These are phyloP conservation scores for Didymodactylos carnosus DNA, from an alignment of 2,888 invertebrate genomes.

Conservation along the genomic window DNA sequence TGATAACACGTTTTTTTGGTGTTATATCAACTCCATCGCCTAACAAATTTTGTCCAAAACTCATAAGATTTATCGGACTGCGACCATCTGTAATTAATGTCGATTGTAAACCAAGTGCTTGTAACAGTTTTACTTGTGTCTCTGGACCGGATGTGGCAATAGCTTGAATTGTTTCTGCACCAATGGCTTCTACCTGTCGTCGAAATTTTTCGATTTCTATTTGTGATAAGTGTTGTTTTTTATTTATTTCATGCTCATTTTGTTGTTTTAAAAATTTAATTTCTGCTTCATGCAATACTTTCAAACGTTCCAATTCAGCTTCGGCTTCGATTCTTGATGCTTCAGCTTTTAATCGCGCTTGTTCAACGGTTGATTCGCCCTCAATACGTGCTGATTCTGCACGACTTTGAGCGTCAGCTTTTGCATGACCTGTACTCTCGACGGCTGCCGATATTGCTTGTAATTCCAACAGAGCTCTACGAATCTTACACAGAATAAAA, in stretches of 20 bases:
- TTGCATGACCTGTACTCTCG: constrained; percentile 38
- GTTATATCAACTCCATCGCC: constrained; percentile 32
- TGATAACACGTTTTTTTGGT: too few species aligned
- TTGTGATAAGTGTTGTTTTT: constrained; percentile 27
- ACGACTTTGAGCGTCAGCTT: constrained; percentile 37
- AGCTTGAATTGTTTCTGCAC: constrained; percentile 33
- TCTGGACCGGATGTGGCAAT: constrained; percentile 35
- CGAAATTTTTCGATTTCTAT: constrained; percentile 36
- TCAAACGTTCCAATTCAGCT: constrained; percentile 1
- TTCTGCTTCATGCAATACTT: background rate
- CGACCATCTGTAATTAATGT: constrained; percentile 38
- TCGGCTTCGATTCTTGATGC: constrained; percentile 11
- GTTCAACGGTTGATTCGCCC: constrained; percentile 36
- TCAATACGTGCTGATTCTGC: constrained; percentile 30
- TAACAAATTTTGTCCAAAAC: too few species aligned
- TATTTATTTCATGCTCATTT: constrained; percentile 33
- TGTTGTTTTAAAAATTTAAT: constrained; percentile 22
- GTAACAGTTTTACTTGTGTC: constrained; percentile 33
- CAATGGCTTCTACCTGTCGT: constrained; percentile 35
- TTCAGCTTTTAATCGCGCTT: constrained; percentile 25
- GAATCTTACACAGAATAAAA: too few species aligned
- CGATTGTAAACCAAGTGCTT: constrained; percentile 36
- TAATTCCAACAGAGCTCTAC: background rate
- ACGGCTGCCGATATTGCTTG: constrained; percentile 36
- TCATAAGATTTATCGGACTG: constrained; percentile 37